Evolutionary conservation across 2,113 vertebrate species (phyloP).

Genomic region (Pardalotus punctatus): DNA sequence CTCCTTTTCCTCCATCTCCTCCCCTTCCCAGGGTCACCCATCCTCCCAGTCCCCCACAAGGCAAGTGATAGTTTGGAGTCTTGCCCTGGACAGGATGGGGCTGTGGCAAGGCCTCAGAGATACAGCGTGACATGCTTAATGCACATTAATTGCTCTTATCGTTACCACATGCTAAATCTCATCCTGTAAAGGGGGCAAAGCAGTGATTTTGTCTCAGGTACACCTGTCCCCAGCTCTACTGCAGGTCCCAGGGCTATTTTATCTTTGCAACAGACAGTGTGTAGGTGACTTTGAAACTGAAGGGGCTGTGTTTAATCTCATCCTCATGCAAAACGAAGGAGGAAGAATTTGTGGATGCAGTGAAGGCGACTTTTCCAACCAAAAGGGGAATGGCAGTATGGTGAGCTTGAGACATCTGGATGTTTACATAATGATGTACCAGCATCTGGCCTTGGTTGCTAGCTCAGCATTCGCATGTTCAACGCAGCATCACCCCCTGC

Average conservation of each 20-base stretch:
- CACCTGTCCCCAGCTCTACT: not conserved
- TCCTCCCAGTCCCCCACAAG: not conserved
- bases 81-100: not conserved
- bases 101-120: not conserved
- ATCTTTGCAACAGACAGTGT: not conserved
- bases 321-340: not conserved
- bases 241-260: not conserved
- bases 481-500: not conserved
- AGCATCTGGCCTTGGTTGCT: not conserved
- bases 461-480: not conserved
- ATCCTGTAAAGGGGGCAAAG: not conserved
- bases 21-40: not conserved
- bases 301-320: not conserved
- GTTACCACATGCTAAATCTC: not conserved
- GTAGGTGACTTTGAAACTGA: not conserved
- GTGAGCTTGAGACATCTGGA: constrained; percentile 40
- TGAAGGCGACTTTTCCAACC: not conserved
- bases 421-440: constrained; percentile 26
- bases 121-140: not conserved
- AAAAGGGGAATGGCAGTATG: not conserved
- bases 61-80: not conserved
- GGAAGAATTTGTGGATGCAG: not conserved
- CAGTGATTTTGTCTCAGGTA: not conserved
- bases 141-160: not conserved
- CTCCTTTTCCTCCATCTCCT: not conserved